phyloP scores from a whole-genome alignment of 1,140 invertebrate species.

The Grapholita molesta region DNA sequence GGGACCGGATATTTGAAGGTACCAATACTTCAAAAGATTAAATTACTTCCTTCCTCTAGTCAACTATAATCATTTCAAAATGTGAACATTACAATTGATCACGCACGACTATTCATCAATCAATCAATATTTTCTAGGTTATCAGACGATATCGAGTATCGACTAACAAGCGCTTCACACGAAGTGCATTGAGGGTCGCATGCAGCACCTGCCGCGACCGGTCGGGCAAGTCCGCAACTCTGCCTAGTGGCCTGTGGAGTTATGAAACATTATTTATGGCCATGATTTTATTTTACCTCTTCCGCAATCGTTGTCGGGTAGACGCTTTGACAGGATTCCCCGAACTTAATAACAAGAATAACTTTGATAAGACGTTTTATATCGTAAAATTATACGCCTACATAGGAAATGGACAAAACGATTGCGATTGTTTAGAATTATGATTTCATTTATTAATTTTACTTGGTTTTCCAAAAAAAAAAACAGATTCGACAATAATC shows the following conservation, averaged over 20 bases:
- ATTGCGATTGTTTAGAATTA: too few relatives aligned
- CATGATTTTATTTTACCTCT: slow-evolving; percentile 55
- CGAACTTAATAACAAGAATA: too few relatives aligned
- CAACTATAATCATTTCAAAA: neutral
- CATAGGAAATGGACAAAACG: too few relatives aligned
- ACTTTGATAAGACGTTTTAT: too few relatives aligned
- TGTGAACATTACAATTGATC: neutral
- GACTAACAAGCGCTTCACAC: slow-evolving; percentile 2
- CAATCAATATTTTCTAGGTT: neutral
- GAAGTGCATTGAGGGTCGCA: slow-evolving; percentile 31
- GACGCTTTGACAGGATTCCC: neutral
- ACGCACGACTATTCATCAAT: neutral
- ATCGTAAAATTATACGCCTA: too few relatives aligned
- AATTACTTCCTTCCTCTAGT: neutral
- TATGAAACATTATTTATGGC: slow-evolving; percentile 61
- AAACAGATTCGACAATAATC: too few relatives aligned
- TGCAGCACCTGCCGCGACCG: slow-evolving; percentile 41
- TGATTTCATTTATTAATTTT: too few relatives aligned
- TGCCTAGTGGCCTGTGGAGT: slow-evolving; percentile 33
- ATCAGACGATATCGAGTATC: neutral
- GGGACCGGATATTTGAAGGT: too few relatives aligned
- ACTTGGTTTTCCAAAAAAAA: too few relatives aligned
- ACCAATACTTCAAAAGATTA: too few relatives aligned
- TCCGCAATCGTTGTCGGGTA: slow-evolving; percentile 46
- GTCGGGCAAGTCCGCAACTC: slow-evolving; percentile 43